Evolutionary conservation across 2,113 vertebrate genomes (phyloP).

Genomic region (Phrynosoma blainvillii): DNA sequence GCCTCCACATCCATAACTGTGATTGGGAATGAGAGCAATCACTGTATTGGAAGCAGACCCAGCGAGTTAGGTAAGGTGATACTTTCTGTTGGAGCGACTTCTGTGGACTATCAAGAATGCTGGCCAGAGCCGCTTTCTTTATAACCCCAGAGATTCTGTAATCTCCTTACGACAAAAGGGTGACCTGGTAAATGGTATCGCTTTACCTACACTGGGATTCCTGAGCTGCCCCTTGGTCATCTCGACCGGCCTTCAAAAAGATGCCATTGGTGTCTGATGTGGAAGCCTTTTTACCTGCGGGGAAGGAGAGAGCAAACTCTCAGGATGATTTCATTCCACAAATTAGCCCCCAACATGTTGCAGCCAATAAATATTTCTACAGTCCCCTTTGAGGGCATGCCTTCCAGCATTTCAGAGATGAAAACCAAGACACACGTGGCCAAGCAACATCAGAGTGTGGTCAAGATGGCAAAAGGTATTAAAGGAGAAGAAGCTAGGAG

Average conservation of each 20-base stretch:
- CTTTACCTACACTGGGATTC: not conserved
- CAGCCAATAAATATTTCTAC: too few relatives aligned
- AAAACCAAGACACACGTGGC: too few relatives aligned
- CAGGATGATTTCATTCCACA: too few relatives aligned
- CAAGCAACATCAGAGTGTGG: too few relatives aligned
- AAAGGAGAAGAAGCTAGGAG: too few relatives aligned
- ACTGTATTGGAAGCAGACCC: not conserved
- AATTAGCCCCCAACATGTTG: too few relatives aligned
- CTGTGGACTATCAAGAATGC: not conserved
- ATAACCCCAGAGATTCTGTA: not conserved
- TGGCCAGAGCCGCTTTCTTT: not conserved
- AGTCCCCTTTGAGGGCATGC: too few relatives aligned
- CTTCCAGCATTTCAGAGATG: too few relatives aligned
- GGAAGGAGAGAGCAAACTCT: too few relatives aligned
- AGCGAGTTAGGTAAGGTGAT: not conserved
- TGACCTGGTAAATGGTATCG: not conserved
- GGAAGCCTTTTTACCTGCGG: not conserved
- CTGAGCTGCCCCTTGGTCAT: not conserved
- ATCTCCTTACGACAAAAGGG: slow-evolving; percentile 3
- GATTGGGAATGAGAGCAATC: not conserved
- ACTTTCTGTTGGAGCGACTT: not conserved
- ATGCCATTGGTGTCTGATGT: too few relatives aligned
- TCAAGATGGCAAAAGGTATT: too few relatives aligned
- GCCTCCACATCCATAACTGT: too few relatives aligned
- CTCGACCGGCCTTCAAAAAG: not conserved